Evolutionary conservation across 1,140 invertebrate species (phyloP).

Genomic region (Lerema accius): DNA sequence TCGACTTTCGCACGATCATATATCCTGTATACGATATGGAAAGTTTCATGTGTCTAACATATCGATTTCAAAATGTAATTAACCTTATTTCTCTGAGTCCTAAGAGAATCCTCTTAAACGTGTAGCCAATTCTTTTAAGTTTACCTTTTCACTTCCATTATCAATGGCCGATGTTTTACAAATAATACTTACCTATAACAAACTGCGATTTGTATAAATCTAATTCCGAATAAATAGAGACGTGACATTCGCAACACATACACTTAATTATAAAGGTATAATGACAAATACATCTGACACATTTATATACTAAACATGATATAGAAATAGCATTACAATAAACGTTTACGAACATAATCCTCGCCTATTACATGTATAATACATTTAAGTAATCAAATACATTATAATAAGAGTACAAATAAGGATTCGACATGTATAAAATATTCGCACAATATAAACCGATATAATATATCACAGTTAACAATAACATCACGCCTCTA

Average conservation of each 20-base stretch:
- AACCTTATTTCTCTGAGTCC: constrained; percentile 50
- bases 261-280: not conserved
- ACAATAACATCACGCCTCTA: constrained; percentile 30
- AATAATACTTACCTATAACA: constrained; percentile 41
- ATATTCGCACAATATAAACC: constrained; percentile 15
- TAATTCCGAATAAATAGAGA: constrained; percentile 29
- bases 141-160: constrained; percentile 54
- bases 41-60: constrained; percentile 40
- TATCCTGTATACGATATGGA: constrained; percentile 69
- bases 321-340: not conserved
- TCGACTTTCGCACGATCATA: constrained; percentile 61
- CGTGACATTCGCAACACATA: constrained; percentile 33
- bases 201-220: constrained; percentile 30
- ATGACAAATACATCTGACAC: no score
- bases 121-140: constrained; percentile 72
- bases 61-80: constrained; percentile 45
- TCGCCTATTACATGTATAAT: constrained; percentile 7
- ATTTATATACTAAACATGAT: not conserved
- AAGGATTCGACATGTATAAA: constrained; percentile 1
- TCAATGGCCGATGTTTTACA: constrained; percentile 49
- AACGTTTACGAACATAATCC: not conserved
- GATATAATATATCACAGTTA: constrained; percentile 22
- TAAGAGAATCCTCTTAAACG: constrained; percentile 64
- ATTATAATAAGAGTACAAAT: constrained; percentile 10
- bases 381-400: not conserved